These are phyloP conservation scores for Eristalinus sepulchralis DNA, from an alignment of 2,888 invertebrate species.

Conservation along the genomic window DNA sequence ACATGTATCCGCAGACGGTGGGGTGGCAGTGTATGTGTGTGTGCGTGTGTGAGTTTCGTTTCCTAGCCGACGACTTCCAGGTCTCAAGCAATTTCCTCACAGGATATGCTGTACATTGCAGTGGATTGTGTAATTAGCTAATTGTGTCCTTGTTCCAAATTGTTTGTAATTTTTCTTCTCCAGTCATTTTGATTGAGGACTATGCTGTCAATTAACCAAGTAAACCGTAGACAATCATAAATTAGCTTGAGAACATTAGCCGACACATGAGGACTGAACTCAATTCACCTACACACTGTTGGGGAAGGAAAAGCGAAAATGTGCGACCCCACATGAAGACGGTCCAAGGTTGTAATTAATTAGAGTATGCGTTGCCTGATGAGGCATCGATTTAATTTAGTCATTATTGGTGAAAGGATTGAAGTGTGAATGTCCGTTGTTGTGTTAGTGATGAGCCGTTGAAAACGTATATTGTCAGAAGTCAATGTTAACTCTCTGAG, in stretches of 20 bases:
- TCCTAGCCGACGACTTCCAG: neutral
- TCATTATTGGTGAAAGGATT: neutral
- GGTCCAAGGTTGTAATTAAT: constrained; percentile 8
- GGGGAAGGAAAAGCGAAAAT: constrained; percentile 1
- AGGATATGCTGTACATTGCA: constrained; percentile 36
- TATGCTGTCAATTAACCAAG: constrained; percentile 31
- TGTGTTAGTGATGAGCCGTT: too few relatives aligned
- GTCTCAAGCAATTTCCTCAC: neutral
- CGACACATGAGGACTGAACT: constrained; percentile 7
- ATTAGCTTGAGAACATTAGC: constrained; percentile 19
- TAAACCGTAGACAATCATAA: constrained; percentile 33
- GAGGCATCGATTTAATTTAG: neutral
- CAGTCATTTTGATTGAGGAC: constrained; percentile 35
- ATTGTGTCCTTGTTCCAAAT: constrained; percentile 48
- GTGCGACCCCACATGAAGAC: neutral
- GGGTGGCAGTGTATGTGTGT: too few relatives aligned
- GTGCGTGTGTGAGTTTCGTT: neutral
- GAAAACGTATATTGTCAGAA: too few relatives aligned
- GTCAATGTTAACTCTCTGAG: too few relatives aligned
- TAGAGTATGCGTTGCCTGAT: neutral
- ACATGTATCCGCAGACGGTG: neutral
- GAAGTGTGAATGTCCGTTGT: neutral
- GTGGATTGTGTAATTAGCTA: constrained; percentile 57
- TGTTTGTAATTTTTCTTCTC: constrained; percentile 50
- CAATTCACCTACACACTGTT: constrained; percentile 7